phyloP scores from a whole-genome alignment of 2,113 vertebrate genomes.

The Ellobius talpinus region DNA sequence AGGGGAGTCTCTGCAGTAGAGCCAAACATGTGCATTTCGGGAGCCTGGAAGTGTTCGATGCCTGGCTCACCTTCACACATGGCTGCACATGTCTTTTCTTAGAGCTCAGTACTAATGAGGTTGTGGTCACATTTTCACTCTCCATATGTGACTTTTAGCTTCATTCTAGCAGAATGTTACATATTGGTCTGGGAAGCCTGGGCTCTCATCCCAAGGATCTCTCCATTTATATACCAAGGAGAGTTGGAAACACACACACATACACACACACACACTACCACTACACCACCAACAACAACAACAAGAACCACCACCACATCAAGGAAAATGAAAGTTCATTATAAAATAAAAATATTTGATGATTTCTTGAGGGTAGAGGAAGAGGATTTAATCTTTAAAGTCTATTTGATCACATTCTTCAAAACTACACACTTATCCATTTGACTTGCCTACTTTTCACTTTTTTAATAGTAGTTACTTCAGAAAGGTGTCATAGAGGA shows the following conservation, averaged over 20 bases:
- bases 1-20: conserved; percentile 45
- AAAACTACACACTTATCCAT: not conserved
- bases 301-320: not conserved
- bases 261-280: not conserved
- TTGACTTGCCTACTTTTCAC: not conserved
- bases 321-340: not conserved
- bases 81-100: not conserved
- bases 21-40: not conserved
- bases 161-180: conserved; percentile 2
- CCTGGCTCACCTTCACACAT: conserved; percentile 70
- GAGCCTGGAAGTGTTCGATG: not conserved
- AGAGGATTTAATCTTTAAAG: not conserved
- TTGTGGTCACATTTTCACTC: not conserved
- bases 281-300: not conserved
- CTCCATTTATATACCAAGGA: not conserved
- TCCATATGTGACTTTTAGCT: conserved; percentile 43
- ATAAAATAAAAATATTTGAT: not conserved
- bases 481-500: not conserved
- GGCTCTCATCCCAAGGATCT: conserved; percentile 24
- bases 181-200: conserved; percentile 51
- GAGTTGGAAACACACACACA: not conserved
- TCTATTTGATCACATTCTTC: not conserved
- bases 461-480: conserved; percentile 1
- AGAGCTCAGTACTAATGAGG: conserved; percentile 48
- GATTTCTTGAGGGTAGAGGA: not conserved